A percentile compares a stretch with the other conserved stretches of the same genome.
These are phyloP conservation scores for Acrocyrtus sp. DNA, from an alignment of 2,888 invertebrate species.

Conservation along the genomic window DNA sequence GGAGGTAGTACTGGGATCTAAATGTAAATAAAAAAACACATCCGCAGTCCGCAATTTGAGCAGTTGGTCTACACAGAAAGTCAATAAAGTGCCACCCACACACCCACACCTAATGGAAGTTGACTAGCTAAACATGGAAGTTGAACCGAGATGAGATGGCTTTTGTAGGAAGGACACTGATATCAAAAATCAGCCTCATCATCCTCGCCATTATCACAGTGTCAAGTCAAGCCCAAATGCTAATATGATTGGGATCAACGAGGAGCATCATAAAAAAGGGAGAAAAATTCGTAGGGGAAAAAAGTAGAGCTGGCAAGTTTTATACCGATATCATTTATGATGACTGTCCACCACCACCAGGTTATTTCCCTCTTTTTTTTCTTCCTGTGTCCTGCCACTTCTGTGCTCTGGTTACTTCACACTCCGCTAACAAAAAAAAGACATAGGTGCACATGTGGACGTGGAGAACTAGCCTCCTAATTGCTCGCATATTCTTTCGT, in stretches of 20 bases:
- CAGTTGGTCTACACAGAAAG: background rate
- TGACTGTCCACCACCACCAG: constrained; percentile 4
- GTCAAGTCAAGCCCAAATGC: too few species aligned
- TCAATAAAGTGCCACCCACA: constrained; percentile 21
- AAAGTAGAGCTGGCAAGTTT: too few species aligned
- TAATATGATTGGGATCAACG: background rate
- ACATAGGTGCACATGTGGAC: too few species aligned
- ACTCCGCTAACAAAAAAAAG: constrained; percentile 13
- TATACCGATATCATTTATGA: too few species aligned
- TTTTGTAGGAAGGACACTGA: too few species aligned
- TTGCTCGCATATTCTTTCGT: constrained; percentile 8
- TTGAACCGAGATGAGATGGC: background rate
- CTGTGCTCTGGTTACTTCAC: constrained; percentile 12
- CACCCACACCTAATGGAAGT: too few species aligned
- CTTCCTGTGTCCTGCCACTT: background rate
- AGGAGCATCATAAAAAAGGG: constrained; percentile 7
- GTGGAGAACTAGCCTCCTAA: too few species aligned
- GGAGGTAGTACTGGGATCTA: background rate
- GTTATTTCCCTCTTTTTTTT: constrained; percentile 2
- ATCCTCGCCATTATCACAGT: too few species aligned
- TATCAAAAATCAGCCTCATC: too few species aligned
- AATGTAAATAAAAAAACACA: background rate
- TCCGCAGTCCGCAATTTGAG: too few species aligned
- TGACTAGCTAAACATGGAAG: constrained; percentile 15
- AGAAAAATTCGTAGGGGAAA: too few species aligned